phyloP scores from a whole-genome alignment of 2,888 invertebrate genomes.

The Cephus spinipes region DNA sequence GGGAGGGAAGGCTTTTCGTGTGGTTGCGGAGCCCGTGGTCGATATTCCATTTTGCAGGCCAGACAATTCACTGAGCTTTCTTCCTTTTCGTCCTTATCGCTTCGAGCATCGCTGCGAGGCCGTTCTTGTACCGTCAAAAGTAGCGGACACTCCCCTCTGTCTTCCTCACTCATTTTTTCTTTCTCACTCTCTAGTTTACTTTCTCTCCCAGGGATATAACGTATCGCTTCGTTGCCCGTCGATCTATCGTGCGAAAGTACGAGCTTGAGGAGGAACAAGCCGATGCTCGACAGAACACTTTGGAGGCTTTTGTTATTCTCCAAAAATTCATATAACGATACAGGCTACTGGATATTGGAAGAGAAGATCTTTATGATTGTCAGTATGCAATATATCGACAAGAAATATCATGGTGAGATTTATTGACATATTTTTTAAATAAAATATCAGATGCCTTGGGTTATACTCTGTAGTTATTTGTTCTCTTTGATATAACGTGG shows the following conservation, averaged over 20 bases:
- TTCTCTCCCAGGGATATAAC: not conserved
- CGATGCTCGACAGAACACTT: not conserved
- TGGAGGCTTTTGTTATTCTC: not conserved
- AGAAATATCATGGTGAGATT: not conserved
- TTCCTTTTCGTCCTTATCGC: not conserved
- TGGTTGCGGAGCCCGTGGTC: not conserved
- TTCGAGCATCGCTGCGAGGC: not conserved
- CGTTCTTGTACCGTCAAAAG: not conserved
- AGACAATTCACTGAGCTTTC: slow-evolving; percentile 13
- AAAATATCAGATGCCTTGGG: not conserved
- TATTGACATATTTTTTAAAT: not conserved
- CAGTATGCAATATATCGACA: not conserved
- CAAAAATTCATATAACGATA: not conserved
- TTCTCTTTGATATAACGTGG: not conserved
- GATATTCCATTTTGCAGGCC: slow-evolving; percentile 21
- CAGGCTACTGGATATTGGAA: not conserved
- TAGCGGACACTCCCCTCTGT: not conserved
- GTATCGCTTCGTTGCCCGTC: not conserved
- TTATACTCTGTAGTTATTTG: not conserved
- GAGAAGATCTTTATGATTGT: not conserved
- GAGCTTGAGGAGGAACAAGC: not conserved
- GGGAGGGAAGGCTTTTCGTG: slow-evolving; percentile 3
- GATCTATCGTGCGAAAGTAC: not conserved
- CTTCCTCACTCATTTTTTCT: slow-evolving; percentile 1
- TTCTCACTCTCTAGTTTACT: not conserved